Evolutionary conservation across 2,888 invertebrate species (phyloP), one percentile per base, ranked within the genome.

Genomic region (Mayetiola destructor): DNA sequence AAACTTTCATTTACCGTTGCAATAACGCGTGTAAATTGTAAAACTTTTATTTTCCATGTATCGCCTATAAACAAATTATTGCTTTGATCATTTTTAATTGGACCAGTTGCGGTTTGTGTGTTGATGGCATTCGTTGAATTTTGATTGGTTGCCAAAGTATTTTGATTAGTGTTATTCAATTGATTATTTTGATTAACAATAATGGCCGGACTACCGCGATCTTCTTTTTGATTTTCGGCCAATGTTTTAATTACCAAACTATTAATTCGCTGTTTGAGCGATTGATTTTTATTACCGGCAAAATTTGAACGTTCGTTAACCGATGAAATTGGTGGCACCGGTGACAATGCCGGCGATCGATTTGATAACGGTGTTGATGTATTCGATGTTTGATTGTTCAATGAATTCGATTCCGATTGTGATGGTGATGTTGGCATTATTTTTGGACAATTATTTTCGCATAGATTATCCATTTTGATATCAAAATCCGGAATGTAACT

Each of bases 201-300:
- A 60, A 68, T 10, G 66, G 68, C 21, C 16, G 6, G 61, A 70
- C 61, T 35, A 66, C 71, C 69, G 57, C 73, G 73, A 57, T 73
- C 73, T 61, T 73, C 73, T 59, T 73, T 80, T 72, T 79, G 85
- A 68, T 92, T 93, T 67, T 92, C 90, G 48, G 91, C 91, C 60
- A 92, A 74, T 56, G 91, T 91, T 68, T 89, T 89, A 68, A 91
- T 83, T 1, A 93, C 86, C 66, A 92, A 79, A 59, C 80, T 87
- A 71, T 90, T 91, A 59, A 93, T 87, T 65, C 92, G 78, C 67
- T 92, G 90, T 68, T 91, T 92, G 10, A 92, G 74, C 10, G 84
- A 84, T 73, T 89, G 88, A 67, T 85, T 85, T 60, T 68, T 67
- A 58, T 59, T 61, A 20, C 56, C 56, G 1, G 59, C 21, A n/a